These are phyloP conservation scores for Zelleria hepariella DNA, from an alignment of 2,888 invertebrate species.

Conservation along the genomic window DNA sequence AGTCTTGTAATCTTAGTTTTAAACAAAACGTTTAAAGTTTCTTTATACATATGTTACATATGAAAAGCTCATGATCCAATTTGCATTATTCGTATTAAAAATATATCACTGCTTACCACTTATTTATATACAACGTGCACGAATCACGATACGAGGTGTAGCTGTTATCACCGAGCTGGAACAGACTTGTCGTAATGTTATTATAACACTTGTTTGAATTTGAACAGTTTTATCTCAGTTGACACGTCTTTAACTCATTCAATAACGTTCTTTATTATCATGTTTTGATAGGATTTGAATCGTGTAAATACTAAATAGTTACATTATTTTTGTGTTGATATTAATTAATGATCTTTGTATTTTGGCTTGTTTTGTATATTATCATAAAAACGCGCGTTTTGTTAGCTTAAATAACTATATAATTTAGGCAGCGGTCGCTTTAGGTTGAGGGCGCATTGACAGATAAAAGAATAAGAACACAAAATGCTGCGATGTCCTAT, in stretches of 20 bases:
- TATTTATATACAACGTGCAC: not conserved
- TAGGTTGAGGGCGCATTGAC: not conserved
- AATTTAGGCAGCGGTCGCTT: not conserved
- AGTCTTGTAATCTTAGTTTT: conserved; percentile 3
- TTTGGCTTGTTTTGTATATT: conserved; percentile 24
- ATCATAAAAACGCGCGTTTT: conserved; percentile 12
- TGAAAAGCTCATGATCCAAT: not conserved
- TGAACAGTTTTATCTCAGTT: conserved; percentile 3
- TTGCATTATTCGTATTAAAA: not conserved
- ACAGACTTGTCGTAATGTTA: not conserved
- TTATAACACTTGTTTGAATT: not conserved
- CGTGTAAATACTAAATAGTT: conserved; percentile 32
- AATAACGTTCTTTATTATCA: conserved; percentile 7
- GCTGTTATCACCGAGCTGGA: not conserved
- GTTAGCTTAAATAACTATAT: conserved; percentile 3
- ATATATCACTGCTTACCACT: not conserved
- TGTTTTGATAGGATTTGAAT: conserved; percentile 12
- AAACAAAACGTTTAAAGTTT: not conserved
- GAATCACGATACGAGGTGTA: not conserved
- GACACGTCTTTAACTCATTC: conserved; percentile 7
- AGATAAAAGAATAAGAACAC: not conserved
- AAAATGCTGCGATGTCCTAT: not conserved
- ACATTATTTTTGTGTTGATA: conserved; percentile 29
- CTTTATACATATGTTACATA: not conserved
- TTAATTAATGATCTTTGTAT: conserved; percentile 17